Percentiles rank a stretch among this genome's conserved stretches.
Evolutionary conservation across 2,797 vertebrate species (phyloP).

Genomic region (Chrysocyon brachyurus): DNA sequence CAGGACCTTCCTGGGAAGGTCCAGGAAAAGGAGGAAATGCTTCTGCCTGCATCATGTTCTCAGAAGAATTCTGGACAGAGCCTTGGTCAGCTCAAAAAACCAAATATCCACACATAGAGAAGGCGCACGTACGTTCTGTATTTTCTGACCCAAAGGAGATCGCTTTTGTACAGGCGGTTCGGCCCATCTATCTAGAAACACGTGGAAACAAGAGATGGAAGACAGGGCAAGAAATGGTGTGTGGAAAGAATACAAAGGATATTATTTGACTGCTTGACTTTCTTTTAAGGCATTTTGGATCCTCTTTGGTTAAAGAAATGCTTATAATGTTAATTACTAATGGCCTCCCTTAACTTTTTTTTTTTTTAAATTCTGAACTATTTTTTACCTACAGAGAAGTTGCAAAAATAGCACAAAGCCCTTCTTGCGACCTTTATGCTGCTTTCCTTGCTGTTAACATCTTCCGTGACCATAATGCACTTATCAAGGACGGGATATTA

Average conservation of each 20-base stretch:
- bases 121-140: background rate
- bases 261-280: background rate
- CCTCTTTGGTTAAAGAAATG: conserved; percentile 18
- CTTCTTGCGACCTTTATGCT: background rate
- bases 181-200: background rate
- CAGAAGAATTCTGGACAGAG: background rate
- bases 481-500: conserved; percentile 43
- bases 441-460: background rate
- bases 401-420: conserved; percentile 48
- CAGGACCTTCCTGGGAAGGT: background rate
- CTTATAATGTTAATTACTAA: background rate
- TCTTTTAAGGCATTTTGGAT: background rate
- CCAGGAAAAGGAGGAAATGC: background rate
- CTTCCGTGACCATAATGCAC: background rate
- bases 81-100: background rate
- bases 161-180: background rate
- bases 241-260: background rate
- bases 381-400: conserved; percentile 30
- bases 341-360: background rate
- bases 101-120: background rate
- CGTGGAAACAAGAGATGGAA: background rate
- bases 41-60: background rate
- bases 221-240: background rate
- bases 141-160: background rate
- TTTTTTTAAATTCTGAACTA: background rate